Base-by-base conservation (phyloP, 2,888 invertebrate genomes). In the Rhagophthalmus giganteus region DNA sequence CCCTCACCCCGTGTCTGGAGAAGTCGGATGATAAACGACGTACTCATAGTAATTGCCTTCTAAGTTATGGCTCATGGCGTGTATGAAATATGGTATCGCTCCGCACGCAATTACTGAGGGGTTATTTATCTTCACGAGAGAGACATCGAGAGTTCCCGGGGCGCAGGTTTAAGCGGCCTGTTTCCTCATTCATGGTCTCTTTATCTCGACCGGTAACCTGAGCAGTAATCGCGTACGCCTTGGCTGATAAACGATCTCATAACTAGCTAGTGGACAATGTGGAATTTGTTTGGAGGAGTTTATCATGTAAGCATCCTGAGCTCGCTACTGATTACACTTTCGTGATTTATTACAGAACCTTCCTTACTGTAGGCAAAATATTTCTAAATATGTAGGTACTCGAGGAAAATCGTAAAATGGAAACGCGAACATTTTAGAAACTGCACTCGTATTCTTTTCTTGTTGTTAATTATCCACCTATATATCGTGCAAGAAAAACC, bases 41-140 rank as follows among this genome's bases (percentile, higher is more conserved):
- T 78, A 79, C 79, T 79, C 78, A 75, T 75, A 73, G 78, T 79
- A 79, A 79, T 79, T 79, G 78, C 78, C 78, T 77, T 70, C 76
- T 78, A 79, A 79, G 78, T 78, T 78, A 79, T 79, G 78, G 78
- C 76, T 76, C 75, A 76, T 76, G 77, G 76, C 76, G 75, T 74
- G 70, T 76, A 78, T 79, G 79, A 79, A 78, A 78, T 79, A 79
- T 78, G 78, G 77, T 76, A 76, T 77, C 76, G 78, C 74, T 78
- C 78, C 74, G 73, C 77, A 77, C 76, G 78, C 78, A 79, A 78
- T 79, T 78, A 78, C 78, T 71, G 75, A 70, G 73, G 70, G 76
- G 78, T 77, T 77, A 77, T 78, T 78, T 76, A 77, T 77, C 77
- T 78, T 69, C 63, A 55, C 62, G 61, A 63, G 57, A 64, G 65